phyloP scores from a whole-genome alignment of 64 coral and sea anemone species.

The Stichodactyla mertensii region DNA sequence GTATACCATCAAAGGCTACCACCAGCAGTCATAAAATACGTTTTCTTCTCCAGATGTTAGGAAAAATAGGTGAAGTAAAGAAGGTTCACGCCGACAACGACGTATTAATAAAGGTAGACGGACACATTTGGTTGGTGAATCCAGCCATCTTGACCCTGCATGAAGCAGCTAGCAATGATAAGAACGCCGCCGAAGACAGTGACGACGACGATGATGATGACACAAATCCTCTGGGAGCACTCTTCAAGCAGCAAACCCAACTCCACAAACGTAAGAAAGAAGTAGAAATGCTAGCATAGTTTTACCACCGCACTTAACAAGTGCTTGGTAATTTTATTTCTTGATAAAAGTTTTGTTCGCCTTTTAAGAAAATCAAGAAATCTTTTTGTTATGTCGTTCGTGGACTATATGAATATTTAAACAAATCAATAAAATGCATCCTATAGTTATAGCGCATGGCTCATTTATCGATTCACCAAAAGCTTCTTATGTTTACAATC shows the following conservation, averaged over 20 bases:
- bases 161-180: neutral
- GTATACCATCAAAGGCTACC: too few relatives aligned
- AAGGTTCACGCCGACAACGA: constrained; percentile 26
- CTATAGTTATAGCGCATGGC: too few relatives aligned
- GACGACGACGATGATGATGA: neutral
- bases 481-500: too few relatives aligned
- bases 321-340: too few relatives aligned
- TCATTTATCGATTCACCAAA: too few relatives aligned
- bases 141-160: constrained; percentile 33
- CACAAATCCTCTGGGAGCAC: neutral
- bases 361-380: too few relatives aligned
- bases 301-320: too few relatives aligned
- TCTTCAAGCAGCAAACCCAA: neutral
- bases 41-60: constrained; percentile 37
- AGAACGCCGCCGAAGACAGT: neutral
- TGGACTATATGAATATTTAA: too few relatives aligned
- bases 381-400: too few relatives aligned
- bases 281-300: too few relatives aligned
- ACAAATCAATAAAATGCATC: too few relatives aligned
- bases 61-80: constrained; percentile 33
- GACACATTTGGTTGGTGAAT: constrained; percentile 26
- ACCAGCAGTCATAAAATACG: neutral
- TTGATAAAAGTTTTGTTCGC: too few relatives aligned
- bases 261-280: constrained; percentile 4
- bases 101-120: constrained; percentile 22